Evolutionary conservation across 2,113 vertebrate genomes (phyloP).

Genomic region (Orthonyx spaldingii): DNA sequence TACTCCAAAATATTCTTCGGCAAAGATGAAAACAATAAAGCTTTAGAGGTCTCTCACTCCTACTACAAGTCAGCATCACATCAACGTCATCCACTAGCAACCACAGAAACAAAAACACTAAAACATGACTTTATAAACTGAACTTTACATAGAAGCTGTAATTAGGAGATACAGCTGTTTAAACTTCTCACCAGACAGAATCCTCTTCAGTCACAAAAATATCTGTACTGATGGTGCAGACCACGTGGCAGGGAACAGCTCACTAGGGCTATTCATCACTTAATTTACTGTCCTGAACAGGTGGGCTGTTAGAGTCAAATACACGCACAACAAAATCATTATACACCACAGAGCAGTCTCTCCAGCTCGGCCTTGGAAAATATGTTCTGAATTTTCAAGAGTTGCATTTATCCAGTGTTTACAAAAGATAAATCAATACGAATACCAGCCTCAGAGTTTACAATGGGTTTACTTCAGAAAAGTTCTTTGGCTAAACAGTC

Average conservation of each 20-base stretch:
- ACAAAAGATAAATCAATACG: neutral
- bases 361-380: neutral
- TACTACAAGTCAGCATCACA: neutral
- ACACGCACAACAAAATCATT: neutral
- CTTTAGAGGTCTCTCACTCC: neutral
- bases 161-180: neutral
- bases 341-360: neutral
- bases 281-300: constrained; percentile 45
- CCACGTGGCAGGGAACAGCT: neutral
- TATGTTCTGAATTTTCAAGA: neutral
- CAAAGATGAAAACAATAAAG: neutral
- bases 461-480: neutral
- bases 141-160: neutral
- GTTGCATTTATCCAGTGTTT: neutral
- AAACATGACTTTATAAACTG: neutral
- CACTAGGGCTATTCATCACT: constrained; percentile 31
- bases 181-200: neutral
- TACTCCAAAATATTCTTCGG: neutral
- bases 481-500: neutral
- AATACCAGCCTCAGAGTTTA: neutral
- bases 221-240: neutral
- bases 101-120: neutral
- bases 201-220: neutral
- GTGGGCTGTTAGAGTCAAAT: constrained; percentile 9
- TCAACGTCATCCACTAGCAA: neutral